Evolutionary conservation across 2,797 vertebrate genomes (phyloP), one percentile per base, ranked within the genome.

Genomic region (Clarias pachynema): DNA sequence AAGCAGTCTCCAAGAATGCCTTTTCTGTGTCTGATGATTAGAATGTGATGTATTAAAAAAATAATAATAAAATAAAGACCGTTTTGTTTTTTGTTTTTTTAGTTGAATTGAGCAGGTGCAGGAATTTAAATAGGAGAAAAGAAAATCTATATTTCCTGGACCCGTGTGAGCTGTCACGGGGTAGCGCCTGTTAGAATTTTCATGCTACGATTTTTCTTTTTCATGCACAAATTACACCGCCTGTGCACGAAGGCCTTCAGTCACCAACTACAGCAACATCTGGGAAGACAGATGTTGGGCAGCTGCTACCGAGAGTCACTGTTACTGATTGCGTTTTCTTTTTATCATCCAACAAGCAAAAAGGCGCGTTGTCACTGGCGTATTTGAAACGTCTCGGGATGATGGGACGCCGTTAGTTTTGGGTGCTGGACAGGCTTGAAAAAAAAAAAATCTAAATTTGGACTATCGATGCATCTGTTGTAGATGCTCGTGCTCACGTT

Each of bases 241-340:
- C 60, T 79, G 60, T 29, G 60, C 1, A 0, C 78, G 65, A 80
- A 44, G 34, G 40, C 60, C 60, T 80, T 80, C 34, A 79, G 60
- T 66, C n/a, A 65, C 79, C 40, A 49, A 80, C 24, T 29, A 5
- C 37, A 49, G 37, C 16, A 80, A 49, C 78, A 80, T 80, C 62
- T 80, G 79, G 40, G 2, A 66, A 66, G 62, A 65, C 79, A 80
- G 40, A 65, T 80, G 79, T 49, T 65, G 60, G 60, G 49, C 78
- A 80, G 78, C 60, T 80, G 78, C 78, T 53, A 29, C 15, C 40
- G 65, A 18, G 65, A 80, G 37, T 66, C n/a, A 66, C 44, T 63
- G 60, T 80, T 31, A 12, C 24, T 63, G 37, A 80, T 49, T 65
- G 60, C 37, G 44, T 80, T 60, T 80, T 26, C 7, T 18, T 26